Percentiles rank a stretch among this genome's conserved stretches.
Evolutionary conservation across 35 echinoderm and acorn worm species (phyloP).

Genomic region (Heliocidaris erythrogramma): DNA sequence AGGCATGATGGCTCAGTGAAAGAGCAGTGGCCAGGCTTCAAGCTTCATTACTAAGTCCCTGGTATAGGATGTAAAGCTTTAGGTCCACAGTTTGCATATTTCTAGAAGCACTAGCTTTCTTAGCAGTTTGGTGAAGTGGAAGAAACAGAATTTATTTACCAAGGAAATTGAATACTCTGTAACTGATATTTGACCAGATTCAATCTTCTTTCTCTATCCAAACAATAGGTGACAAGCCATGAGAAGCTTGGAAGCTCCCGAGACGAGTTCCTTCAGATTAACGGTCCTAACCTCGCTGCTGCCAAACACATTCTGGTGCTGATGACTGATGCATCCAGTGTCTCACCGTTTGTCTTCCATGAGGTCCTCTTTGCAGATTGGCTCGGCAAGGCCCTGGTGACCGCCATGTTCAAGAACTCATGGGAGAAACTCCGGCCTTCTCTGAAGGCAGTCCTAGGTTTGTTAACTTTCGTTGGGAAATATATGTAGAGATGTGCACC

Average conservation of each 20-base stretch:
- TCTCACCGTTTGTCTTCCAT: slow-evolving; percentile 95
- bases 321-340: slow-evolving; percentile 73
- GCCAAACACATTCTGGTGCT: slow-evolving; percentile 84
- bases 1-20: too few relatives aligned
- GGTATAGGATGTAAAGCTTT: too few relatives aligned
- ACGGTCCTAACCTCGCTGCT: slow-evolving; percentile 79
- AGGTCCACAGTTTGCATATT: too few relatives aligned
- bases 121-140: too few relatives aligned
- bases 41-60: too few relatives aligned
- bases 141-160: too few relatives aligned
- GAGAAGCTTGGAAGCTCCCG: slow-evolving; percentile 89
- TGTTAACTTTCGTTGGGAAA: neutral
- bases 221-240: slow-evolving; percentile 75
- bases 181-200: too few relatives aligned
- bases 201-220: neutral
- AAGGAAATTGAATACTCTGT: too few relatives aligned
- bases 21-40: too few relatives aligned
- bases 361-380: slow-evolving; percentile 98
- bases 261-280: slow-evolving; percentile 94
- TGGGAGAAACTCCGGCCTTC: slow-evolving; percentile 85
- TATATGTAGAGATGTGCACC: too few relatives aligned
- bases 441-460: slow-evolving; percentile 90
- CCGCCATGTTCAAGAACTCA: slow-evolving; percentile 95
- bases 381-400: slow-evolving; percentile 89
- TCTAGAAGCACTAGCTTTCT: too few relatives aligned